These are phyloP conservation scores for Tinea trinotella DNA, from an alignment of 2,888 invertebrate species.

Conservation along the genomic window DNA sequence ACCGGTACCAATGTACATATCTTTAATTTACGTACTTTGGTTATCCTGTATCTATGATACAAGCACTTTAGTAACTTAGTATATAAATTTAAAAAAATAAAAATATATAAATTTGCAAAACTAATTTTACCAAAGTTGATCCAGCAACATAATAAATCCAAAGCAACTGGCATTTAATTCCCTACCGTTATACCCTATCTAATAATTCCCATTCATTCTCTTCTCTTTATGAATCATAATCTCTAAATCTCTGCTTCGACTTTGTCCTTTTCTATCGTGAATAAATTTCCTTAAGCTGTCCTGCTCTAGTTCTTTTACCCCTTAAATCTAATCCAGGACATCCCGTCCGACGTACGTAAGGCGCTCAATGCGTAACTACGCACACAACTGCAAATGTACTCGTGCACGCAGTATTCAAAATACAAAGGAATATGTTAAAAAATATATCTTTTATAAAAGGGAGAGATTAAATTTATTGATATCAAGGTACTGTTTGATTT, in stretches of 20 bases:
- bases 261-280: constrained; percentile 44
- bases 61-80: too few relatives aligned
- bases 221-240: constrained; percentile 71
- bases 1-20: too few relatives aligned
- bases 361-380: constrained; percentile 37
- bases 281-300: constrained; percentile 35
- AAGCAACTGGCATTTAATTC: constrained; percentile 36
- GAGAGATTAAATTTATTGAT: constrained; percentile 4
- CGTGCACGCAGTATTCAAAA: constrained; percentile 23
- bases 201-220: constrained; percentile 69
- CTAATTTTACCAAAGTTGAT: constrained; percentile 9
- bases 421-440: constrained; percentile 19
- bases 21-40: too few relatives aligned
- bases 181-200: constrained; percentile 51
- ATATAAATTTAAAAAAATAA: too few relatives aligned
- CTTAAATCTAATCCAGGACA: constrained; percentile 70
- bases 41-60: too few relatives aligned
- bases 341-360: constrained; percentile 57
- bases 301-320: constrained; percentile 62
- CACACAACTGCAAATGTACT: constrained; percentile 21
- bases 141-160: constrained; percentile 15
- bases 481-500: not conserved
- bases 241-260: constrained; percentile 58
- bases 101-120: not conserved
- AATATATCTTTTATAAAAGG: not conserved